Conservation (phyloP, 2,113 vertebrate species). For the Trichomycterus rosablanca region DNA sequence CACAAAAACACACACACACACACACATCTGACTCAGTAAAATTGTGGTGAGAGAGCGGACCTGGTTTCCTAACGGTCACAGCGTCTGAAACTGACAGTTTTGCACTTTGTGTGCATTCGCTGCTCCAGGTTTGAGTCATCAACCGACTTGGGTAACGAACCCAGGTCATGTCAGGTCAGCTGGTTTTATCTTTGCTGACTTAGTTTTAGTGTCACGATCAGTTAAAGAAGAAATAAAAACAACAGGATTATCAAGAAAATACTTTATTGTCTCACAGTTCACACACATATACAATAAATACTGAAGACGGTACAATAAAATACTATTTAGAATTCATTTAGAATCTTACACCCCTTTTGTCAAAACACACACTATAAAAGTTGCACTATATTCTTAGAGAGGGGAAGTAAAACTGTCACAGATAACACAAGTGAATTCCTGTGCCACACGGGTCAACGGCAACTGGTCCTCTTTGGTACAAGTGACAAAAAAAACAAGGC, state of each 20-base stretch:
- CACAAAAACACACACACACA: conserved; percentile 3
- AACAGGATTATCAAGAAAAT: conserved; percentile 36
- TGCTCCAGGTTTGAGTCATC: conserved; percentile 38
- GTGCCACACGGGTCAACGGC: neutral
- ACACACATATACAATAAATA: conserved; percentile 57
- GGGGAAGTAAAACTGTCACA: conserved; percentile 1
- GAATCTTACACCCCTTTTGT: conserved; percentile 8
- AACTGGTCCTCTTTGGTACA: no score
- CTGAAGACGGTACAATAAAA: conserved; percentile 40
- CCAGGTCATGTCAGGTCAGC: conserved; percentile 5
- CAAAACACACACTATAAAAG: conserved; percentile 7
- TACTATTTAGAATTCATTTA: conserved; percentile 21
- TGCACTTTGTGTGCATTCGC: conserved; percentile 29
- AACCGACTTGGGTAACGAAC: conserved; percentile 27
- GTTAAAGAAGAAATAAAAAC: neutral
- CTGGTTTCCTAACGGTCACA: conserved; percentile 37
- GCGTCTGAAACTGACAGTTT: conserved; percentile 27
- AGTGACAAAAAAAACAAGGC: no score
- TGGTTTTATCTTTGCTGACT: neutral
- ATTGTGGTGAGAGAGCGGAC: neutral
- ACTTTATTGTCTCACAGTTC: conserved; percentile 57
- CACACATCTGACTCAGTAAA: conserved; percentile 20
- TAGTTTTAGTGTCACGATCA: neutral
- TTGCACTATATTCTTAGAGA: neutral
- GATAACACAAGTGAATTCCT: neutral